Conservation (phyloP, 2,113 vertebrate genomes). For the Macquaria australasica region DNA sequence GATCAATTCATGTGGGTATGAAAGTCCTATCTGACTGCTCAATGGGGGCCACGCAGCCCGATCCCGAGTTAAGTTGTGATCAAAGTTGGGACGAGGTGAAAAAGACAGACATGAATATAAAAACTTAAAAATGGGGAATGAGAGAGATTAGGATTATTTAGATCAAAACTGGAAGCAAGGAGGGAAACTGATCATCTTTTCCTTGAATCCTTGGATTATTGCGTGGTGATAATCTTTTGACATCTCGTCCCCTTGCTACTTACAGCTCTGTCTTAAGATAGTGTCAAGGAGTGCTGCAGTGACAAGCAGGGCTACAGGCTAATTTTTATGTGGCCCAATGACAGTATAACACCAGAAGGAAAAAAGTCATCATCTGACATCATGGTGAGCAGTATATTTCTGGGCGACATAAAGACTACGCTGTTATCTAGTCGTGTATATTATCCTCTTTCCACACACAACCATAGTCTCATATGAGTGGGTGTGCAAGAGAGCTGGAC, state of each 20-base stretch:
- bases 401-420: constrained; percentile 25
- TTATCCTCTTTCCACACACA: constrained; percentile 32
- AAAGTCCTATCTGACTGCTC: constrained; percentile 56
- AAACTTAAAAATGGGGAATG: constrained; percentile 37
- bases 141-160: constrained; percentile 75
- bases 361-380: constrained; percentile 42
- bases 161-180: constrained; percentile 66
- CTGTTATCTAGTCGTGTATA: constrained; percentile 33
- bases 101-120: constrained; percentile 50
- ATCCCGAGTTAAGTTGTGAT: constrained; percentile 62
- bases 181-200: constrained; percentile 64
- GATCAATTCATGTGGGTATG: constrained; percentile 55
- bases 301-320: constrained; percentile 44
- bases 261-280: constrained; percentile 64
- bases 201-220: constrained; percentile 72
- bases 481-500: constrained; percentile 46
- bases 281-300: constrained; percentile 45
- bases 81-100: constrained; percentile 66
- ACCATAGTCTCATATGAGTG: constrained; percentile 33
- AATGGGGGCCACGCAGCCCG: constrained; percentile 40
- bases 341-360: constrained; percentile 42
- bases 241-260: constrained; percentile 68
- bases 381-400: constrained; percentile 13
- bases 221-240: constrained; percentile 69
- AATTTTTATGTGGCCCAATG: constrained; percentile 60